Evolutionary conservation across 2,113 vertebrate species (phyloP), one percentile per base, ranked within the genome.

Genomic region (Vulpes vulpes): DNA sequence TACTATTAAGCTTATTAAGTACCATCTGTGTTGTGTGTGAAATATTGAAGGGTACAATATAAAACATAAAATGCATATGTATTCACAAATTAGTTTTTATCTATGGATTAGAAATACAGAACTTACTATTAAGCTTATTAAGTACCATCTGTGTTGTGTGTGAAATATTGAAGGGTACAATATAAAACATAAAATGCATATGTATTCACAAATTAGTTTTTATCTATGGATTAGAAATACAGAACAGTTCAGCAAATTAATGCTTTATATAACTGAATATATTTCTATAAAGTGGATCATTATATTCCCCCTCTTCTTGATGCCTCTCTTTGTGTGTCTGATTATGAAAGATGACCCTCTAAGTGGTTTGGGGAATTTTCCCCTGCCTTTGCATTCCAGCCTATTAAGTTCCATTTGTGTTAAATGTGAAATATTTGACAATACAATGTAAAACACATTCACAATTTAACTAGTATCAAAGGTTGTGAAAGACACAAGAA

Each of bases 341-440:
- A 69, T 76, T 83, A 57, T 64, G 82, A 95, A 81, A 23, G n/a
- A 91, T 51, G 22, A 62, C 51, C 38, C n/a, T 62, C 64, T 71
- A 83, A 60, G 23, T 60, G 19, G 27, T 71, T 82, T 95, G n/a
- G 22, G 32, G 38, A 57, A 64, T 69, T 64, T 83, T 43, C 12
- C 27, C 35, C 11, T 59, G 30, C 23, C 17, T 94, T 91, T 67
- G 35, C 5, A 86, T 3, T 95, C 22, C 5, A 94, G 80, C n/a
- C 73, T 71, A 22, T 59, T 94, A 94, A 85, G 53, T 4, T 57
- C 57, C 87, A 78, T 89, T 73, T 86, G 55, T 59, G 82, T 67
- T 92, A 91, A 69, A 22, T 69, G 30, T 78, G 43, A 96, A 86
- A 92, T 95, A 94, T 85, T 89, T 91, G 91, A 85, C 30, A 55